These are phyloP conservation scores for Neosalanx taihuensis DNA, from an alignment of 2,797 vertebrate genomes.

Conservation along the genomic window DNA sequence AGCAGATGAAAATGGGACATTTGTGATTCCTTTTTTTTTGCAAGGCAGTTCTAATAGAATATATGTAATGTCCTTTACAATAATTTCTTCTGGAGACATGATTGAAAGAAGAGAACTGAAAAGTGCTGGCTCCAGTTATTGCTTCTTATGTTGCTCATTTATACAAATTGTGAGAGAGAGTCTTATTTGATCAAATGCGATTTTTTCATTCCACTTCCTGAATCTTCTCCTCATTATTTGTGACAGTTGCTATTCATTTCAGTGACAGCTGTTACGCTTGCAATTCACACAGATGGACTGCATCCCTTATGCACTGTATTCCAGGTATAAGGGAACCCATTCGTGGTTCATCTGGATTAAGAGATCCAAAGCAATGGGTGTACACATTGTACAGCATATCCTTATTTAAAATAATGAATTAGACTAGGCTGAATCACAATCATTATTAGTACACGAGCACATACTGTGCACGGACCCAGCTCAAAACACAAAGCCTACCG, in stretches of 20 bases:
- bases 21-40: conserved; percentile 62
- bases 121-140: conserved; percentile 52
- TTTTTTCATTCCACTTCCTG: conserved; percentile 53
- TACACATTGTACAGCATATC: not conserved
- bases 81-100: conserved; percentile 56
- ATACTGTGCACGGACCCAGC: not conserved
- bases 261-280: not conserved
- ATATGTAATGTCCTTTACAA: conserved; percentile 60
- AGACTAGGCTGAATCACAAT: not conserved
- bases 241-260: conserved; percentile 40
- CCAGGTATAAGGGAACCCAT: not conserved
- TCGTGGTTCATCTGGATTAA: not conserved
- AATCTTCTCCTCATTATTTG: conserved; percentile 38
- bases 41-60: conserved; percentile 62
- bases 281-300: not conserved
- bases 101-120: conserved; percentile 62
- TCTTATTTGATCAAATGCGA: conserved; percentile 50
- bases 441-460: not conserved
- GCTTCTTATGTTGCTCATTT: conserved; percentile 53
- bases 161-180: conserved; percentile 49
- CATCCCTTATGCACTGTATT: too few relatives aligned
- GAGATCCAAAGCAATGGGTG: not conserved
- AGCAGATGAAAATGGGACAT: conserved; percentile 43
- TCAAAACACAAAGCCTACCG: not conserved
- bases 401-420: not conserved